These are phyloP conservation scores for Drosophila teissieri DNA, from an alignment of 1,140 invertebrate species.

Conservation along the genomic window DNA sequence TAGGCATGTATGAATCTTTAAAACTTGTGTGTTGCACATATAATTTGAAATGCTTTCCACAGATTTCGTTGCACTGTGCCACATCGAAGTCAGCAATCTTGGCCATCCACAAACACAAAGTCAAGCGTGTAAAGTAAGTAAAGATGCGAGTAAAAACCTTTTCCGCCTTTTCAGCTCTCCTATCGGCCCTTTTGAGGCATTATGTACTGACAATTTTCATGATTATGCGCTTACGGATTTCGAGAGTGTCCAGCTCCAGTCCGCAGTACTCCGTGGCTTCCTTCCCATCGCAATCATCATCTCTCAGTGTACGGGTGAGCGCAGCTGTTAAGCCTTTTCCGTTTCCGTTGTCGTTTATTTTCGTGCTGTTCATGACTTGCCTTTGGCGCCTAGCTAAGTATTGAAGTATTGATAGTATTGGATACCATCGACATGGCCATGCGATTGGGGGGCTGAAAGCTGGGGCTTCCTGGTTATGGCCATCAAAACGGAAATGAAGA, in stretches of 20 bases:
- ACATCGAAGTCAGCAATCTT: slow-evolving; percentile 37
- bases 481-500: slow-evolving; percentile 65
- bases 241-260: slow-evolving; percentile 56
- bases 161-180: slow-evolving; percentile 65
- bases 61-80: slow-evolving; percentile 30
- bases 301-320: slow-evolving; percentile 56
- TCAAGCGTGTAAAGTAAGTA: slow-evolving; percentile 82
- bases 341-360: slow-evolving; percentile 69
- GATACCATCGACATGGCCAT: slow-evolving; percentile 62
- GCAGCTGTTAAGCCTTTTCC: slow-evolving; percentile 81
- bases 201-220: slow-evolving; percentile 83
- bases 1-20: too few relatives aligned
- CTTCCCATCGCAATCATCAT: slow-evolving; percentile 8
- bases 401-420: slow-evolving; percentile 63
- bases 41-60: too few relatives aligned
- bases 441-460: slow-evolving; percentile 24
- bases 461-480: slow-evolving; percentile 41
- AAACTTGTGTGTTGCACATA: too few relatives aligned
- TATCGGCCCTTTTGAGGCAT: slow-evolving; percentile 77
- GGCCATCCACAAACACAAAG: slow-evolving; percentile 54
- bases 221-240: slow-evolving; percentile 75
- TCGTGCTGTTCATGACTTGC: slow-evolving; percentile 53
- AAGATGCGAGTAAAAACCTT: slow-evolving; percentile 80
- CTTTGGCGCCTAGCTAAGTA: slow-evolving; percentile 64
- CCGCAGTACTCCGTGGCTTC: not conserved